These are phyloP conservation scores for Watsonalla cultraria DNA, from an alignment of 2,888 invertebrate species.

Conservation along the genomic window DNA sequence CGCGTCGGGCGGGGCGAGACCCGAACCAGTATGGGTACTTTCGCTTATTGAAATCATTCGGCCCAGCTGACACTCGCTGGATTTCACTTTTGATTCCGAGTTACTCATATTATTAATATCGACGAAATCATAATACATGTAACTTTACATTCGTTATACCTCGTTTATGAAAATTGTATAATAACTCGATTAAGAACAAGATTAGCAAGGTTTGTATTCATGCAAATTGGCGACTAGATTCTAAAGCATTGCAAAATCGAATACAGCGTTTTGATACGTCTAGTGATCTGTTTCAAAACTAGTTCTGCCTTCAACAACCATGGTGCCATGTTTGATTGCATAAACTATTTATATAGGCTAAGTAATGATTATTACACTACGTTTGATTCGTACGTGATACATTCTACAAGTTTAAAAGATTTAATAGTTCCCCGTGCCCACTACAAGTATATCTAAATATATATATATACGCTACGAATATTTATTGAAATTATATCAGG, in stretches of 20 bases:
- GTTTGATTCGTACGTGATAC: no score
- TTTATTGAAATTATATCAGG: no score
- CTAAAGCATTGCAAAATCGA: not conserved
- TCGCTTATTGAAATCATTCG: constrained; percentile 61
- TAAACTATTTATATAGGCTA: not conserved
- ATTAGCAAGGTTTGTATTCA: not conserved
- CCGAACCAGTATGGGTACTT: constrained; percentile 71
- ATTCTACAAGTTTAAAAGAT: no score
- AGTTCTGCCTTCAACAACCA: not conserved
- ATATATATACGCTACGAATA: no score
- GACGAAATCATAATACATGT: constrained; percentile 1
- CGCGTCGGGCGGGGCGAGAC: constrained; percentile 35
- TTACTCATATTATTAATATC: constrained; percentile 9
- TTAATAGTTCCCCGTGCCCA: no score
- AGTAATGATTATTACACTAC: not conserved
- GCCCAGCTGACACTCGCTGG: constrained; percentile 49
- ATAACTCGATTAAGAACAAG: not conserved
- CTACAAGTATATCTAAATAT: no score
- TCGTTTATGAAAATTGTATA: not conserved
- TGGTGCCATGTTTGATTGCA: not conserved
- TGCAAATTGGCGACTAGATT: not conserved
- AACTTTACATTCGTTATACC: not conserved
- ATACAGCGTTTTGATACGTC: not conserved
- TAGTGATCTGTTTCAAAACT: not conserved
- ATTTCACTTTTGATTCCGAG: constrained; percentile 66